Evolutionary conservation across 92 coral and sea anemone genomes (phyloP).

Genomic region (Parazoanthus atlanticus): DNA sequence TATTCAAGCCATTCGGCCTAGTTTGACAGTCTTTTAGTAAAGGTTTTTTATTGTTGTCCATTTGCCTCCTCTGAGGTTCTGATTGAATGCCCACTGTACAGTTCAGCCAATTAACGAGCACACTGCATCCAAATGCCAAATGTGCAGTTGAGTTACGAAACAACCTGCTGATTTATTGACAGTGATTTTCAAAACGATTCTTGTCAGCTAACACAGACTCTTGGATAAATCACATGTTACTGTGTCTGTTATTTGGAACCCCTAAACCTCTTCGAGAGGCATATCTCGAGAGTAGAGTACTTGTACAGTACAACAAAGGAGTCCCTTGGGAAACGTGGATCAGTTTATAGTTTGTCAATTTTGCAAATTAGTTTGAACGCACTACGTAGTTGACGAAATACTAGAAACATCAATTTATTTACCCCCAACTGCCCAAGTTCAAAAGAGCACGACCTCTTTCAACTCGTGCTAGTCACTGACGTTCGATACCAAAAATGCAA

Average conservation of each 20-base stretch:
- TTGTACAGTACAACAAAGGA: constrained; percentile 23
- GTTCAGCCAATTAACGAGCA: background rate
- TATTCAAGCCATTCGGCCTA: constrained; percentile 12
- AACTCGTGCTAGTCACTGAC: background rate
- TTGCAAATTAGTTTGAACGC: background rate
- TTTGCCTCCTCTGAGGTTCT: background rate
- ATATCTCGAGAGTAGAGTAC: background rate
- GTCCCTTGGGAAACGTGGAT: constrained; percentile 5
- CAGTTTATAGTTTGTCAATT: background rate
- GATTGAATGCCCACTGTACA: background rate
- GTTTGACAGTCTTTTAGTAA: constrained; percentile 18
- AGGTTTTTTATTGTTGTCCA: background rate
- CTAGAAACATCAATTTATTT: background rate
- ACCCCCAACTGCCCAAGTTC: background rate
- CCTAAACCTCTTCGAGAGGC: background rate
- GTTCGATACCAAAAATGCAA: background rate
- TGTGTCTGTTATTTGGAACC: background rate
- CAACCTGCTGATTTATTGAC: constrained; percentile 2
- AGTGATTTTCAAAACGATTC: background rate
- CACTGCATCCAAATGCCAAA: background rate
- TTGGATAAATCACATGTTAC: background rate
- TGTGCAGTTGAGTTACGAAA: constrained; percentile 17
- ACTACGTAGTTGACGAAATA: background rate
- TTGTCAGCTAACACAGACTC: background rate
- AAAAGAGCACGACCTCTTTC: constrained; percentile 21